These are phyloP conservation scores for Hirtodrosophila duncani DNA, from an alignment of 2,888 invertebrate genomes.

Conservation along the genomic window DNA sequence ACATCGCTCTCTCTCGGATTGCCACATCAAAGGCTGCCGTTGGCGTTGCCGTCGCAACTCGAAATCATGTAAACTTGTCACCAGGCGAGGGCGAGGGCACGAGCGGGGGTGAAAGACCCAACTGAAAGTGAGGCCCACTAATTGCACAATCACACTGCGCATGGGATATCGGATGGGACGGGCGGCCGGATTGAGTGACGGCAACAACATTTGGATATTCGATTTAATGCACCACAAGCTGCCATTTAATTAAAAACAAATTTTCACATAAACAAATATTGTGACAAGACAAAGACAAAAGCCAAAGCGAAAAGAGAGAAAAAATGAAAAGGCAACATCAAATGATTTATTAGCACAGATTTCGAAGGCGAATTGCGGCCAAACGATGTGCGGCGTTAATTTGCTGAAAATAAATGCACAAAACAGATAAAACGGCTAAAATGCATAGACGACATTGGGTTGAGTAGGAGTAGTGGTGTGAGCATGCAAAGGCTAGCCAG, in stretches of 20 bases:
- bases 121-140: slow-evolving; percentile 47
- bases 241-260: slow-evolving; percentile 67
- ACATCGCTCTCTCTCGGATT: slow-evolving; percentile 1
- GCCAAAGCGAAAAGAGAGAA: slow-evolving; percentile 10
- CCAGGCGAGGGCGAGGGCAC: slow-evolving; percentile 29
- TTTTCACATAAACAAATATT: slow-evolving; percentile 63
- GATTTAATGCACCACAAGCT: slow-evolving; percentile 42
- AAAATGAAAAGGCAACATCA: slow-evolving; percentile 47
- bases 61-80: slow-evolving; percentile 64
- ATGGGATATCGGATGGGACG: slow-evolving; percentile 3
- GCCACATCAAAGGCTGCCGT: slow-evolving; percentile 52
- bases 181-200: slow-evolving; percentile 53
- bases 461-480: not conserved
- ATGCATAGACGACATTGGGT: slow-evolving; percentile 14
- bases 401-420: slow-evolving; percentile 69
- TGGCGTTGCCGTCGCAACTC: slow-evolving; percentile 37
- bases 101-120: too few relatives aligned
- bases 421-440: slow-evolving; percentile 19
- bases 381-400: slow-evolving; percentile 55
- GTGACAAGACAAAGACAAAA: slow-evolving; percentile 37
- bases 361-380: slow-evolving; percentile 25
- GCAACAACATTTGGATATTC: slow-evolving; percentile 59
- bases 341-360: slow-evolving; percentile 70
- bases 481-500: too few relatives aligned
- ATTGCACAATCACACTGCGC: slow-evolving; percentile 65